Base-by-base conservation (phyloP, 2,113 vertebrate species). In the Maccullochella peelii region DNA sequence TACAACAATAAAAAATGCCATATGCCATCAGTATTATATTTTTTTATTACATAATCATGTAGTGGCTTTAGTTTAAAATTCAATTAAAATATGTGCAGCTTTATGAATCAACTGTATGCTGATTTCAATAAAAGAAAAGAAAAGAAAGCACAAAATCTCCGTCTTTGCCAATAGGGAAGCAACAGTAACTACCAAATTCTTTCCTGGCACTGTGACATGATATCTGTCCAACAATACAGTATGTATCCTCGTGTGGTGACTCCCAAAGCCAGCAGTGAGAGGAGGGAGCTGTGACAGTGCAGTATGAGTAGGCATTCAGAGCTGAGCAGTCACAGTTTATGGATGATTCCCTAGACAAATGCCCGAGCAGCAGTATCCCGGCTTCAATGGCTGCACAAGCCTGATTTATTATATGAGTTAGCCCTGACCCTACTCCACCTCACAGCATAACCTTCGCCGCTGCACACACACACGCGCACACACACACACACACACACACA, bases 381-480 rank as follows among this genome's bases (percentile, higher is more conserved):
- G 47, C 50, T 78, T 83, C 83, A 86, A 80, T 80, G 52, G 77
- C 55, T 63, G 52, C 58, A 87, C 82, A 73, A 66, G 49, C 47
- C 49, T 77, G 84, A 90, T 93, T 89, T 89, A 87, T 88, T 81
- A 27, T 62, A 57, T 7, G 36, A 71, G 82, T 79, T 86, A 79
- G 82, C 85, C 81, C 84, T 80, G 88, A 91, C 84, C 89, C 82
- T 59, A 33, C 72, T 77, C 52, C 21, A 9, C 40, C 68, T 57
- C 69, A 27, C 15, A 54, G 42, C 66, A 65, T 86, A 78, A 63
- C 75, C 57, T 78, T 74, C 71, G 68, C 12, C 20, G 40, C 65
- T 75, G 40, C 36, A 58, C 52, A n/a, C 54, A 62, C 42, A 44
- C 73, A 54, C 62, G 33, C 47, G 15, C 27, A 40, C 20, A 21